Evolutionary conservation across 1,140 invertebrate species (phyloP), one percentile per base, ranked within the genome.

Genomic region (Eupeodes corollae): DNA sequence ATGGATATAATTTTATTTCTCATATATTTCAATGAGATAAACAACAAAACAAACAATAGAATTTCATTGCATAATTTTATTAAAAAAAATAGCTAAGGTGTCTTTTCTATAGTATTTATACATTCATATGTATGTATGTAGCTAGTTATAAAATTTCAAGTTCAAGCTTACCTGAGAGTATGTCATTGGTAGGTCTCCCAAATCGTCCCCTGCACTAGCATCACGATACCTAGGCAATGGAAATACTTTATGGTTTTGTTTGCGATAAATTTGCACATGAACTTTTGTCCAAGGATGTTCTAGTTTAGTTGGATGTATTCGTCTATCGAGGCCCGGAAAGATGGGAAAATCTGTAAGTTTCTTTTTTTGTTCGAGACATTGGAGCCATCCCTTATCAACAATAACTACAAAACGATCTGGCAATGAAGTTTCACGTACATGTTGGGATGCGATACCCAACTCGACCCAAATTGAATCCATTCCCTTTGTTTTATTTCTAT

Each of bases 341-440:
- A 64, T 58, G 5, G 61, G 63, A 52, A 73, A 73, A 18, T 65
- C 59, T 6, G 53, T 55, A 18, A 76, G 54, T 47, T 67, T 68
- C 3, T 61, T 64, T 26, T 71, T 53, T 51, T 78, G 77, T 49
- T 79, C 59, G 55, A 82, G 68, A 55, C 74, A 76, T 67, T 79
- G 79, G 47, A 84, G 63, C 82, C 82, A 84, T 50, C 63, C 70
- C 59, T 75, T 76, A 59, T 82, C 79, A 46, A 82, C 80, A 50
- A 81, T 72, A 39, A 78, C 72, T 51, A 76, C 67, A 59, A 74
- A 80, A 54, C 76, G 67, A 37, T 75, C 70, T 33, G 73, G 56
- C 48, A 69, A 72, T 32, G 59, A 54, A 34, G 78, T 76, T 33
- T 70, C 57, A 64, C 76, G 76, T 49, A 82, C 71, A 68, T 81